Evolutionary conservation across 2,888 invertebrate genomes (phyloP), one percentile per base, ranked within the genome.

Genomic region (Cyclophora punctaria): DNA sequence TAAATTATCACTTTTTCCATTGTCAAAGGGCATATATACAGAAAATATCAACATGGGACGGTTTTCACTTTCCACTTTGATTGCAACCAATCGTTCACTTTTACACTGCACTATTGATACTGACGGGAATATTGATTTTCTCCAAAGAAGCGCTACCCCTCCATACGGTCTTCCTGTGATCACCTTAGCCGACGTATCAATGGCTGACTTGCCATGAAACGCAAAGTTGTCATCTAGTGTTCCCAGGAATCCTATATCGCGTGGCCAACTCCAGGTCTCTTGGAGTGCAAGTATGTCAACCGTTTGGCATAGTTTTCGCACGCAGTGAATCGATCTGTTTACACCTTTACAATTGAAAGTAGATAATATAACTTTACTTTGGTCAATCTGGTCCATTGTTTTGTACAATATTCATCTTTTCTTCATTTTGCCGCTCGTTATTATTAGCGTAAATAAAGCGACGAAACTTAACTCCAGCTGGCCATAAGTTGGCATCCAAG

Each of bases 11-110:
- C 4, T 7, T 3, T 37, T 20, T 20, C 20, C 20, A 20, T 20
- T 20, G 20, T 62, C 57, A 2, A 59, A 63, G 1, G 65, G 66
- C 64, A 67, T 63, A 37, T 66, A 67, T 2, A 63, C 60, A 40
- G 47, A 51, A 3, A 63, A 45, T 3, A 65, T 47, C 40, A 64
- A 4, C 33, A 65, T 44, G 1, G 46, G 41, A 1, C 53, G 45
- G 33, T 53, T 53, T 2, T 41, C 35, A 2, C 50, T n/a, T 2
- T 7, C n/a, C 2, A 57, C 41, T 51, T 56, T 57, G 3, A 53
- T 44, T 5, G 53, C 56, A 20, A 44, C 42, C 6, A 56, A n/a
- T 7, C 64, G 56, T 34, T 41, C 48, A 54, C 52, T 61, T 6
- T 45, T 34, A 48, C 64, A 62, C 41, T 49, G 20, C 7, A 69